Base-by-base conservation (phyloP, 2,797 vertebrate species). In the Chanos chanos region DNA sequence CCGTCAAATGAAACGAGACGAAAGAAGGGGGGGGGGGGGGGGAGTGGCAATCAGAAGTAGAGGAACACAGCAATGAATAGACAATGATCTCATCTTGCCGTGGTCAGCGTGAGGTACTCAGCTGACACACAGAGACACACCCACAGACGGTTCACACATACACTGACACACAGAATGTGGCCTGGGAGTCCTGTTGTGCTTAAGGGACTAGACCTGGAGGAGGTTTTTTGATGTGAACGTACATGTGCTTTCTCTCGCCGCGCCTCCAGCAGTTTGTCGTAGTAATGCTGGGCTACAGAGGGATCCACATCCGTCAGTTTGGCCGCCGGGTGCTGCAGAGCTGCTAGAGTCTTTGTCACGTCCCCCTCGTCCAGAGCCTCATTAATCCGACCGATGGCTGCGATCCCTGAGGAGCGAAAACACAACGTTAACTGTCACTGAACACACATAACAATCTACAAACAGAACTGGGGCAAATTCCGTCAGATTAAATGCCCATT, bases 171-270 rank as follows among this genome's bases (percentile, higher is more conserved):
- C 18, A 41, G 39, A 41, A 16, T 9, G 41, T 41, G 39, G 41
- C 39, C 21, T n/a, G n/a, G n/a, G n/a, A n/a, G n/a, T n/a, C n/a
- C n/a, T n/a, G n/a, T n/a, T n/a, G n/a, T n/a, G n/a, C n/a, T n/a
- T n/a, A n/a, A n/a, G n/a, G n/a, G n/a, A n/a, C n/a, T n/a, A n/a
- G n/a, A n/a, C n/a, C n/a, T n/a, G n/a, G n/a, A n/a, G n/a, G 7
- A 22, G 21, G n/a, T 37, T 5, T 52, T n/a, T 21, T 30, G 13
- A 18, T 1, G 21, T 13, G n/a, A 54, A 71, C 92, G 78, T 83
- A 98, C 97, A 64, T 98, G 95, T 4, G 94, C 96, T 60, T 99
- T 99, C 78, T 99, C 95, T 50, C 95, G 81, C 74, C 97, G 94
- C 1, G 95, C 89, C 73, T 95, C 87, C 73, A 98, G 88, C 22